A percentile compares a stretch with the other conserved stretches of the same genome.
Evolutionary conservation across 2,113 vertebrate species (phyloP).

Genomic region (Laterallus jamaicensis): DNA sequence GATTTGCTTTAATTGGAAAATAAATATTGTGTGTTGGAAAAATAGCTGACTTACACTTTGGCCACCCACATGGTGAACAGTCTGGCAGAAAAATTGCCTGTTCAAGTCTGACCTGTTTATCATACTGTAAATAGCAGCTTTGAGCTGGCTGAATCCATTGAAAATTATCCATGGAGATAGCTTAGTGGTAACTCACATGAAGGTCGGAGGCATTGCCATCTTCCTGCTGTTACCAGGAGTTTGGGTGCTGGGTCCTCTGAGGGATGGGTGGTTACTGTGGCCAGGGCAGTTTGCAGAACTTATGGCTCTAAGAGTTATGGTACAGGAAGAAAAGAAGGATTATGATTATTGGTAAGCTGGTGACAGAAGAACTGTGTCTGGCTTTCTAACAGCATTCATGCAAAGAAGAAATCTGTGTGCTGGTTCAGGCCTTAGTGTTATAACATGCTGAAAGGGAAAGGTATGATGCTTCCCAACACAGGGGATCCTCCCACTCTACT

Average conservation of each 20-base stretch:
- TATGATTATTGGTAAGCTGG: not conserved
- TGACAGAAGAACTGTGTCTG: not conserved
- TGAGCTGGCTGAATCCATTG: not conserved
- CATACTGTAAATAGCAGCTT: not conserved
- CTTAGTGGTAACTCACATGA: not conserved
- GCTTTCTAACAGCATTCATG: not conserved
- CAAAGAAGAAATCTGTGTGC: not conserved
- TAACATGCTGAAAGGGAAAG: not conserved
- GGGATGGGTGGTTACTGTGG: not conserved
- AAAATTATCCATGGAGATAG: not conserved
- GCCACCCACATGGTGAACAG: constrained; percentile 43
- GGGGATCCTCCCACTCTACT: not conserved
- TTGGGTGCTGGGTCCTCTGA: fast-evolving
- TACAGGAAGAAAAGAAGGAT: not conserved
- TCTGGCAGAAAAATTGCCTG: constrained; percentile 5
- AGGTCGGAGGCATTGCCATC: not conserved
- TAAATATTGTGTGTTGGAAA: constrained; percentile 55
- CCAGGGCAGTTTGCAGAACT: not conserved
- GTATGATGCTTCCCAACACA: not conserved
- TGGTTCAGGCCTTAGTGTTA: not conserved
- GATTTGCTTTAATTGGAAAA: constrained; percentile 57
- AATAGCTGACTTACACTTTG: constrained; percentile 13
- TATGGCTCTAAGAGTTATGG: not conserved
- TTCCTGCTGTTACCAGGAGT: not conserved
- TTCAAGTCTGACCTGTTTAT: constrained; percentile 19